phyloP scores from a whole-genome alignment of 2,888 invertebrate species.

The Caenorhabditis wallacei region DNA sequence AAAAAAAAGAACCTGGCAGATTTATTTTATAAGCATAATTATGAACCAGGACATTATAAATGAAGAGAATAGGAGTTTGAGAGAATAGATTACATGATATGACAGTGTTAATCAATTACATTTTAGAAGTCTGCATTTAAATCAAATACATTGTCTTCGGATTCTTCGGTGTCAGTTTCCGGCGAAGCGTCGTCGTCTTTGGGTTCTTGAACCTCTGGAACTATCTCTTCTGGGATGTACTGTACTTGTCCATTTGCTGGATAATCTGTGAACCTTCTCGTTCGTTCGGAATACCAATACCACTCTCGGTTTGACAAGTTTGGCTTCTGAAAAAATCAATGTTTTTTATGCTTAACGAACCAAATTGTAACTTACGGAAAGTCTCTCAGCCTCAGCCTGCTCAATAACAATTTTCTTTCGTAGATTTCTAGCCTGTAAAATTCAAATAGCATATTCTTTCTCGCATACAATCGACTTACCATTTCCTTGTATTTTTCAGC shows the following conservation, averaged over 20 bases:
- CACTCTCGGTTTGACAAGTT: constrained; percentile 49
- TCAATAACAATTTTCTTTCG: constrained; percentile 23
- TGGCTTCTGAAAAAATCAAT: constrained; percentile 24
- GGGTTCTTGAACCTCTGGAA: not conserved
- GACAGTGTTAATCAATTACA: not conserved
- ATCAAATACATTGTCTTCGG: constrained; percentile 7
- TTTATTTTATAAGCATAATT: not conserved
- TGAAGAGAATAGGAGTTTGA: not conserved
- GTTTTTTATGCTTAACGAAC: not conserved
- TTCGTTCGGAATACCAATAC: constrained; percentile 53
- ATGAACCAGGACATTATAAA: not conserved
- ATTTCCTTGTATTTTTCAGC: constrained; percentile 30
- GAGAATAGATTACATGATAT: constrained; percentile 6
- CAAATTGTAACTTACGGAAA: constrained; percentile 15
- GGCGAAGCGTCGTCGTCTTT: not conserved
- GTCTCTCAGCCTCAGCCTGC: constrained; percentile 27
- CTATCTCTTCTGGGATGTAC: not conserved
- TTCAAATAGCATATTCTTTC: not conserved
- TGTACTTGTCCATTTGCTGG: constrained; percentile 1
- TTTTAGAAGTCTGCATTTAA: constrained; percentile 36
- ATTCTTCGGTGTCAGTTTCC: not conserved
- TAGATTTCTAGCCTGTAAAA: constrained; percentile 30
- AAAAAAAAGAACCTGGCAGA: not conserved
- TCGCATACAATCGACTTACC: not conserved
- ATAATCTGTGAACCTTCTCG: constrained; percentile 26